Evolutionary conservation across 2,888 invertebrate species (phyloP), one percentile per base, ranked within the genome.

Genomic region (Lacanobia oleracea): DNA sequence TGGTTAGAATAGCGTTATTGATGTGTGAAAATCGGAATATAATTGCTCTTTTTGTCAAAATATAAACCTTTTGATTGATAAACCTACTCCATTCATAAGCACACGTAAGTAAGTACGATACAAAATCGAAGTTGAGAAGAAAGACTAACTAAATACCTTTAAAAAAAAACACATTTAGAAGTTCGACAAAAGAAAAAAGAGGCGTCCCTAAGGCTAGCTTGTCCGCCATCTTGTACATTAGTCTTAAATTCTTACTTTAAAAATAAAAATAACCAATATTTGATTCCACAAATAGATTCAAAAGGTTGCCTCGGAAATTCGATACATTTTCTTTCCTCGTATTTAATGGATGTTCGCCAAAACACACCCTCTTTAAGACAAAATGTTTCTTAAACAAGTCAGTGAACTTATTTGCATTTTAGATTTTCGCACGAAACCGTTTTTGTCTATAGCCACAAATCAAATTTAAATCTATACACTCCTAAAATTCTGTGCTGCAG

Each of bases 341-440:
- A 57, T 65, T 63, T 59, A 82, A 72, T 62, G 53, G 53, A 65
- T 50, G 27, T 59, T 72, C 16, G 48, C 67, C 65, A 67, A 79
- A 65, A 67, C 72, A 61, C 65, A 54, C 23, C 27, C 33, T 53
- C 21, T 53, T 45, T 48, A 53, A 67, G 37, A 54, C 53, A 43
- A 74, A 69, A 67, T 60, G n/a, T 54, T 81, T 63, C 59, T 37
- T 27, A 43, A 16, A 53, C 50, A 60, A 63, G 82, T 67, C 72
- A 69, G 16, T 57, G 85, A 84, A 86, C 84, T 74, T 61, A 65
- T 81, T 84, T 77, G 51, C 75, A 84, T 84, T 74, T 82, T 50
- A 72, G 62, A 84, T 60, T 66, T 72, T 64, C 51, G 54, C 50
- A 37, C 12, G 27, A 72, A 78, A 66, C n/a, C 7, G 61, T 27